A percentile compares a stretch with the other conserved stretches of the same genome.
Evolutionary conservation across 1,140 invertebrate genomes (phyloP).

Genomic region (Drosophila equinoxialis): DNA sequence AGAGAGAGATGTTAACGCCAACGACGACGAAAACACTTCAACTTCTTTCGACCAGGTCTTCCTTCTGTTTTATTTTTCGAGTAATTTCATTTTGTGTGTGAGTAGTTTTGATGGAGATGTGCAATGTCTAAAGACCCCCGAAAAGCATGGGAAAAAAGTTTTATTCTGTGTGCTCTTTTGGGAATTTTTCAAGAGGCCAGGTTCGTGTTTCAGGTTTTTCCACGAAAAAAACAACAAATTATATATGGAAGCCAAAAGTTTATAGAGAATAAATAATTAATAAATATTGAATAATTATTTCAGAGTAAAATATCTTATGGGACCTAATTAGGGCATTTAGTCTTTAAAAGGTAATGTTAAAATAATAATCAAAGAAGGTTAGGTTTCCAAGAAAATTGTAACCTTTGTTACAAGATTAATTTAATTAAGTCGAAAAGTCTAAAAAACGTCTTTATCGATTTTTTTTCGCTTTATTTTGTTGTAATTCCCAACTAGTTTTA

Average conservation of each 20-base stretch:
- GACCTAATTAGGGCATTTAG: too few relatives aligned
- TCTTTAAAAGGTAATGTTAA: too few relatives aligned
- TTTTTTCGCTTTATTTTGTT: too few relatives aligned
- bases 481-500: too few relatives aligned
- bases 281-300: not conserved
- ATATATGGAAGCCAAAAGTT: not conserved
- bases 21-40: slow-evolving; percentile 51
- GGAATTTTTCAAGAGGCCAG: not conserved
- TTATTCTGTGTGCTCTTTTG: slow-evolving; percentile 15
- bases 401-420: too few relatives aligned
- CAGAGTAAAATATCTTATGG: too few relatives aligned
- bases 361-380: too few relatives aligned
- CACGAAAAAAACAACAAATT: not conserved
- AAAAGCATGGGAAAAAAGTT: slow-evolving; percentile 43
- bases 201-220: not conserved
- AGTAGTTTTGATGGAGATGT: slow-evolving; percentile 63
- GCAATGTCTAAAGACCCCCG: slow-evolving; percentile 37
- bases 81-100: slow-evolving; percentile 76
- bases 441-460: too few relatives aligned
- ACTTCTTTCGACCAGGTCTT: slow-evolving; percentile 20
- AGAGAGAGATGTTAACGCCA: slow-evolving; percentile 61
- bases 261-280: slow-evolving; percentile 9
- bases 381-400: too few relatives aligned
- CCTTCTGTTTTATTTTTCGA: slow-evolving; percentile 54
- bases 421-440: too few relatives aligned